Percentiles rank a stretch among this genome's conserved stretches.
Evolutionary conservation across 1,140 invertebrate species (phyloP).

Genomic region (Eriocheir sinensis): DNA sequence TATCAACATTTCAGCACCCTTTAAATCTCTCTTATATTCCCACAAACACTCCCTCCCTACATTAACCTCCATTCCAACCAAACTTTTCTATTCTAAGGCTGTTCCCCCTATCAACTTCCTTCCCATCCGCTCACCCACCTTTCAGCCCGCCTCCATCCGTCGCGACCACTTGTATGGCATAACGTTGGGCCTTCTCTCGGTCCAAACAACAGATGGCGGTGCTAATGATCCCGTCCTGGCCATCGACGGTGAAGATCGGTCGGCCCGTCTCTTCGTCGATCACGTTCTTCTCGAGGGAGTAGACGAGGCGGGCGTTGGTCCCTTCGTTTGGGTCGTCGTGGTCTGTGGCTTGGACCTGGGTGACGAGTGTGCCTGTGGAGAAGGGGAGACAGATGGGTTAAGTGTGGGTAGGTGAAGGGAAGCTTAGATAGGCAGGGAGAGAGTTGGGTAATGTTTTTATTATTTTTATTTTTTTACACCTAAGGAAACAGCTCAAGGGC

Average conservation of each 20-base stretch:
- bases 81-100: no score
- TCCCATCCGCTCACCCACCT: background rate
- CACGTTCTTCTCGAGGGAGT: slow-evolving; percentile 43
- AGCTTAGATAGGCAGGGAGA: background rate
- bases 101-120: no score
- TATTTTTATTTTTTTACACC: no score
- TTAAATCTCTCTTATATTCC: no score
- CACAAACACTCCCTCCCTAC: no score
- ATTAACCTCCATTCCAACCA: no score
- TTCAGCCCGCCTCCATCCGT: slow-evolving; percentile 45
- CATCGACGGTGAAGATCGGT: slow-evolving; percentile 32
- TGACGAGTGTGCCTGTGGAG: background rate
- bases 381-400: background rate
- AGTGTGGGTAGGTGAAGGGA: background rate
- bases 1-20: no score
- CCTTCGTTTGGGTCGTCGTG: slow-evolving; percentile 37
- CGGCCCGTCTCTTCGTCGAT: slow-evolving; percentile 33
- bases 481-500: no score
- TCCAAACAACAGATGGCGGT: slow-evolving; percentile 46
- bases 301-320: slow-evolving; percentile 18
- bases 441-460: background rate
- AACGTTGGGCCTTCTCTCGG: slow-evolving; percentile 45
- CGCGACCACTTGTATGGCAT: slow-evolving; percentile 44
- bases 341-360: background rate
- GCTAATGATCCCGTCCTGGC: slow-evolving; percentile 10